A percentile compares a stretch with the other conserved stretches of the same genome.
Evolutionary conservation across 2,797 vertebrate genomes (phyloP).

Genomic region (Cirrhinus molitorella): DNA sequence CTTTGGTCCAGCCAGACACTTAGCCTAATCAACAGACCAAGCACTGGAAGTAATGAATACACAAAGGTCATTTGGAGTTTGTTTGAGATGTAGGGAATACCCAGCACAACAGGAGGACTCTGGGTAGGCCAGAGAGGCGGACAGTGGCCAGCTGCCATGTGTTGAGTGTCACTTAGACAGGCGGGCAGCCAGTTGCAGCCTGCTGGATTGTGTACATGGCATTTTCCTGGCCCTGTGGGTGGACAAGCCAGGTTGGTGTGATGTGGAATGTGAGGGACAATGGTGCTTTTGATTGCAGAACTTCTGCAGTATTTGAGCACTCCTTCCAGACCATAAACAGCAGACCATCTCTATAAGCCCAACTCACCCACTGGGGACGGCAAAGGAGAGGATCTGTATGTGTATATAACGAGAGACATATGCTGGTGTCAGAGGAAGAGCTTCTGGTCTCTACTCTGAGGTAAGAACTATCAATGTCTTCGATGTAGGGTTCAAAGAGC

Average conservation of each 20-base stretch:
- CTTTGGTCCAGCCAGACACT: background rate
- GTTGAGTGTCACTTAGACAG: conserved; percentile 31
- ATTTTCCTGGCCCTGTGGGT: conserved; percentile 53
- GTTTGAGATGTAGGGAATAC: conserved; percentile 27
- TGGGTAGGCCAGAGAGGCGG: conserved; percentile 53
- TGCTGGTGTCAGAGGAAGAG: background rate
- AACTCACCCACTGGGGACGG: background rate
- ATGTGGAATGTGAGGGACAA: conserved; percentile 56
- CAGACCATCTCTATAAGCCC: conserved; percentile 22
- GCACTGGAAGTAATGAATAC: background rate
- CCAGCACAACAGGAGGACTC: conserved; percentile 38
- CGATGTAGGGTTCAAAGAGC: background rate
- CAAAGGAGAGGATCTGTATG: conserved; percentile 34
- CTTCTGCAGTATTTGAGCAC: conserved; percentile 48
- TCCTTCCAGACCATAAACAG: conserved; percentile 28
- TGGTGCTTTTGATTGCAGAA: conserved; percentile 51
- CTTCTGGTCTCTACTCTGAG: conserved; percentile 43
- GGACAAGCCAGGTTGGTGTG: conserved; percentile 45
- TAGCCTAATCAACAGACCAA: background rate
- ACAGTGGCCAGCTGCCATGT: conserved; percentile 41
- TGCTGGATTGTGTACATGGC: conserved; percentile 41
- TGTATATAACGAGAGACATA: conserved; percentile 21
- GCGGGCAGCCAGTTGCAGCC: conserved; percentile 26
- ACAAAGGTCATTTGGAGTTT: conserved; percentile 5
- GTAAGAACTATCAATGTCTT: conserved; percentile 50